Evolutionary conservation across 1,140 invertebrate genomes (phyloP), one percentile per base, ranked within the genome.

Genomic region (Achroia grisella): DNA sequence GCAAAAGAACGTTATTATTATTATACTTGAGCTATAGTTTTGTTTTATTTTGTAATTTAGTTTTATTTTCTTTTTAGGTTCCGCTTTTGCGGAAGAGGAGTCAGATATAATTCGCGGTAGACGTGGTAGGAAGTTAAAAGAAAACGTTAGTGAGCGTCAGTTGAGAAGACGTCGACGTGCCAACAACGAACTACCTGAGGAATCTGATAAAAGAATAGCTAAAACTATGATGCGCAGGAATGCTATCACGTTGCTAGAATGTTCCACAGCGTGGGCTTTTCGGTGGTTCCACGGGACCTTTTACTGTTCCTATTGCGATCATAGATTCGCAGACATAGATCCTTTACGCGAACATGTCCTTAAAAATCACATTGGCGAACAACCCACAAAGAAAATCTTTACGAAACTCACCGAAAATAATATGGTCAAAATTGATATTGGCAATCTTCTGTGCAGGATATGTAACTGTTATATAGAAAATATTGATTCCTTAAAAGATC

Each of bases 321-420:
- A 33, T 2, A 78, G 69, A 54, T 78, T 76, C 37, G 48, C 71
- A 0, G 77, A 82, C 14, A 48, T 66, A 4, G 41, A 50, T 2
- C 37, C 59, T 1, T 55, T 85, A 10, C 52, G 75, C 1, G 51
- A 55, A 10, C 81, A 85, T 15, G 68, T 82, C 0, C 41, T 39
- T 31, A 31, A 9, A 0, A 45, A 47, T n/a, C 81, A 85, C 53
- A 39, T 73, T 28, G 50, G 58, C 8, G 62, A 73, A 28, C 11
- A 29, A 0, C 73, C 73, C 0, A 79, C 73, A 9, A 68, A 66
- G 37, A 55, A 42, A 37, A 59, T 85, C 12, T 87, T 86, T 41
- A 63, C 74, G 0, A 78, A 86, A 49, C 58, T 86, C 8, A 78
- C 60, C 2, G 85, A 86, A 58, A 83, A 82, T 39, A 86, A 89